Conservation (phyloP, 1,140 invertebrate species). For the Pemphigus obesinymphae region DNA sequence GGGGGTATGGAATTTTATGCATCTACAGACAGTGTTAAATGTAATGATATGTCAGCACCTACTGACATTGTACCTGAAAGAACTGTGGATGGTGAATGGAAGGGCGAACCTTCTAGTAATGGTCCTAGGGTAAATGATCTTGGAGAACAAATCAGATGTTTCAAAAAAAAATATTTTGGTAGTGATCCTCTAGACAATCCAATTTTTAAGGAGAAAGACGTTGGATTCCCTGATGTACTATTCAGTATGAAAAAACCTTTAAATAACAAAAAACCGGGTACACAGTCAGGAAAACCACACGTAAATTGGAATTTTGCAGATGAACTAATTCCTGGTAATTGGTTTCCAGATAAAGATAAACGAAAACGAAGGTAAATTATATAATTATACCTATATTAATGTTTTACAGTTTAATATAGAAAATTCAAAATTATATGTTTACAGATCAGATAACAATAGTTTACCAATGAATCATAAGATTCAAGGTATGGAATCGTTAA, state of each 20-base stretch:
- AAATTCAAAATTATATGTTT: neutral
- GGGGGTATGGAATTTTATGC: slow-evolving; percentile 60
- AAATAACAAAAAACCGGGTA: neutral
- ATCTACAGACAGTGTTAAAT: slow-evolving; percentile 52
- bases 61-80: slow-evolving; percentile 50
- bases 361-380: neutral
- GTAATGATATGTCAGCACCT: slow-evolving; percentile 51
- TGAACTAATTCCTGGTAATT: neutral
- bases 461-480: neutral
- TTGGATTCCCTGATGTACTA: slow-evolving; percentile 42
- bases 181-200: slow-evolving; percentile 69
- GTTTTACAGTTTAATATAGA: neutral
- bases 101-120: slow-evolving; percentile 44
- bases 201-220: slow-evolving; percentile 60
- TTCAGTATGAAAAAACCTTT: neutral
- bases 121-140: slow-evolving; percentile 54
- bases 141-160: slow-evolving; percentile 69
- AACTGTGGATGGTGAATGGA: slow-evolving; percentile 49
- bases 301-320: slow-evolving; percentile 1
- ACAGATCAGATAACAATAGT: slow-evolving; percentile 18
- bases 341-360: neutral
- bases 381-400: neutral
- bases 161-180: slow-evolving; percentile 68
- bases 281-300: slow-evolving; percentile 4
- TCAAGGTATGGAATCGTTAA: neutral